Percentiles rank a stretch among this genome's conserved stretches.
Conservation (phyloP, 2,888 invertebrate genomes). For the Sphaeridia pumilis region DNA sequence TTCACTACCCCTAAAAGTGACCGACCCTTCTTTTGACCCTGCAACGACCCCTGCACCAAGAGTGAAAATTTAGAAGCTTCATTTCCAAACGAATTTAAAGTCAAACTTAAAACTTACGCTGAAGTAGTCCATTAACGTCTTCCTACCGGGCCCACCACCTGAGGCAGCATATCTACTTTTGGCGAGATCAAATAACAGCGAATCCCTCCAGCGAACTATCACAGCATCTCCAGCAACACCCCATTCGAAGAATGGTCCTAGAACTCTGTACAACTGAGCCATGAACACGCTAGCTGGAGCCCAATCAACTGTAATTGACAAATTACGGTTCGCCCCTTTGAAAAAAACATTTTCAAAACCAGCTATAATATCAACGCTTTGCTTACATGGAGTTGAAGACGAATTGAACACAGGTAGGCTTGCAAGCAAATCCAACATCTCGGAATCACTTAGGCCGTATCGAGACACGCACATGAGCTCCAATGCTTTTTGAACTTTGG, state of each 20-base stretch:
- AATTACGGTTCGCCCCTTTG: not conserved
- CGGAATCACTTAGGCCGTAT: constrained; percentile 67
- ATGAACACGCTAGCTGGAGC: constrained; percentile 57
- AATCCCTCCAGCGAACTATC: constrained; percentile 54
- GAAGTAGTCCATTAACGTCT: constrained; percentile 50
- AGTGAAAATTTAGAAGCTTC: not conserved
- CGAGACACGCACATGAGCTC: constrained; percentile 49
- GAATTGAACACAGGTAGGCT: constrained; percentile 53
- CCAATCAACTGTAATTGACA: constrained; percentile 48
- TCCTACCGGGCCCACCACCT: constrained; percentile 44
- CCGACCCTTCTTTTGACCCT: constrained; percentile 35
- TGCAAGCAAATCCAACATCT: constrained; percentile 60
- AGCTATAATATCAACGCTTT: too few relatives aligned
- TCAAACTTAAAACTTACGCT: constrained; percentile 42
- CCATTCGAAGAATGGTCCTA: constrained; percentile 57
- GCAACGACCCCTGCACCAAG: constrained; percentile 37
- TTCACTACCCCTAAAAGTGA: constrained; percentile 14
- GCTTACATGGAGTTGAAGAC: constrained; percentile 52
- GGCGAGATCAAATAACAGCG: constrained; percentile 51
- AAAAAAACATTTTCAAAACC: too few relatives aligned
- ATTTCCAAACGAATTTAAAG: not conserved
- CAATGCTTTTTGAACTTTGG: constrained; percentile 39
- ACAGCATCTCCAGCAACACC: constrained; percentile 47
- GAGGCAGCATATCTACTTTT: constrained; percentile 46
- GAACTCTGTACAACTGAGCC: constrained; percentile 53